phyloP scores from a whole-genome alignment of 2,888 invertebrate genomes.

The Tinea trinotella region DNA sequence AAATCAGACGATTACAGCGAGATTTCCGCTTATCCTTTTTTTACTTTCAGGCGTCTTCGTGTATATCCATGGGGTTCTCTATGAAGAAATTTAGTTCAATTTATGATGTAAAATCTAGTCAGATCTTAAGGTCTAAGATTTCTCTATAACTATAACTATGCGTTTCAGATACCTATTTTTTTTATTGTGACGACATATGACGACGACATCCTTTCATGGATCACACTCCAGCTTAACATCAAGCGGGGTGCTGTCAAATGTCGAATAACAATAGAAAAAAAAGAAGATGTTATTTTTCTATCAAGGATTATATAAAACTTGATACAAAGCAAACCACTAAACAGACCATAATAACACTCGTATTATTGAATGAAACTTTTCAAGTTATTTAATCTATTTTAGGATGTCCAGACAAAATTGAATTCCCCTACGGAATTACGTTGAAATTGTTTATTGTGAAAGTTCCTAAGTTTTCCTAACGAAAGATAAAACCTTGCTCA shows the following conservation, averaged over 20 bases:
- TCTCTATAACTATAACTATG: too few species aligned
- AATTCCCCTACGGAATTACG: background rate
- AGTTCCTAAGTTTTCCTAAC: background rate
- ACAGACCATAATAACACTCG: background rate
- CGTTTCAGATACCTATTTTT: too few species aligned
- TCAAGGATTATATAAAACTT: background rate
- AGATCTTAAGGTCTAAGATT: too few species aligned
- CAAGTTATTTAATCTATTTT: conserved; percentile 8
- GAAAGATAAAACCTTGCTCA: background rate
- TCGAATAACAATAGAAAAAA: too few species aligned
- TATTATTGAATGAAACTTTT: background rate
- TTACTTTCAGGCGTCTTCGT: too few species aligned
- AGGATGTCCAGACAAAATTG: background rate
- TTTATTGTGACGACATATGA: too few species aligned
- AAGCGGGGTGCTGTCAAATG: too few species aligned
- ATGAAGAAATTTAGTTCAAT: background rate
- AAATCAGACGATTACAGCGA: too few species aligned
- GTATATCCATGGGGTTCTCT: background rate
- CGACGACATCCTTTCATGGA: too few species aligned
- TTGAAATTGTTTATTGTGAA: background rate
- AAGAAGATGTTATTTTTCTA: background rate
- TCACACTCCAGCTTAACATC: too few species aligned
- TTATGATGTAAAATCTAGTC: too few species aligned
- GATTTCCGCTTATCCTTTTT: too few species aligned
- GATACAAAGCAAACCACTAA: background rate